Evolutionary conservation across 2,113 vertebrate genomes (phyloP), one percentile per base, ranked within the genome.

Genomic region (Rhipidura dahli): DNA sequence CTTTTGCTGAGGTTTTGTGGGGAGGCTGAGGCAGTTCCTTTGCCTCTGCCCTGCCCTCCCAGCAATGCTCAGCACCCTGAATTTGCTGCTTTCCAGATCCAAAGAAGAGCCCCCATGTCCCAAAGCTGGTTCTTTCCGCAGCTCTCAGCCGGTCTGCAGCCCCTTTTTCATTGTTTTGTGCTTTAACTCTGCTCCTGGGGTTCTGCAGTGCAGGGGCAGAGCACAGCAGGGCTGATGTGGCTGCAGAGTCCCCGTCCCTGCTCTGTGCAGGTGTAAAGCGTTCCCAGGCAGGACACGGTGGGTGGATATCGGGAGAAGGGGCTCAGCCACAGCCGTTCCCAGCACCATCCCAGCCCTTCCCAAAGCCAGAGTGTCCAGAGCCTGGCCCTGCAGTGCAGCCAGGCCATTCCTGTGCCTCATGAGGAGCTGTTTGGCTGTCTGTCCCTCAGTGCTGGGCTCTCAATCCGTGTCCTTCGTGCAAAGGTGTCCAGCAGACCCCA

Each of bases 301-400:
- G 22, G 10, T n/a, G 26, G 57, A 76, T 50, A 24, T 24, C 28
- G 44, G 50, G 37, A 61, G 33, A 56, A 39, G 8, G 11, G 13
- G 39, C 20, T 90, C n/a, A 90, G 39, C 14, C 53, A 45, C 12
- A 8, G 17, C 15, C 53, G 16, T 42, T 70, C 18, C 33, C 59
- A 33, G 35, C 28, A 12, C 15, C 20, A 56, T 23, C 54, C 72
- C 0, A 0, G 8, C 40, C 18, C 15, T 70, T 79, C 54, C 40
- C 40, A 14, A 35, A 22, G 45, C 1, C 6, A 22, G 31, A n/a
- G n/a, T 28, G n/a, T 42, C 27, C 33, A 17, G 66, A 66, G 60
- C 9, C 9, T 7, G 47, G n/a, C 21, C 60, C 56, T 47, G 24
- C 2, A 2, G 20, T 0, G 0, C 18, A 51, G 45, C 24, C 1